A percentile compares a stretch with the other conserved stretches of the same genome.
Evolutionary conservation across 2,797 vertebrate genomes (phyloP).

Genomic region (Phrynocephalus vlangalii): DNA sequence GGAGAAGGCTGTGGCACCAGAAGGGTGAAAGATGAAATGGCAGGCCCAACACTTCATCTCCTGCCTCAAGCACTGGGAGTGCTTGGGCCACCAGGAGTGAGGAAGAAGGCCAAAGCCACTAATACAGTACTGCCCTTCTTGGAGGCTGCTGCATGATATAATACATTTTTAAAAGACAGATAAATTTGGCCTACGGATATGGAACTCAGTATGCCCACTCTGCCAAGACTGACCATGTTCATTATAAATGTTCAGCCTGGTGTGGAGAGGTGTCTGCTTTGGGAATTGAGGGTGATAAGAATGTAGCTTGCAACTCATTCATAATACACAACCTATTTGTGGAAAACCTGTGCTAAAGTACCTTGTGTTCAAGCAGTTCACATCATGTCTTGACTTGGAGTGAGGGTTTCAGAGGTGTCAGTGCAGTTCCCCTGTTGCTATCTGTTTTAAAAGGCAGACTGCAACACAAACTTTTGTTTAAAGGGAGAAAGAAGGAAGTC

Average conservation of each 20-base stretch:
- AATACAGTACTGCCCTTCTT: no score
- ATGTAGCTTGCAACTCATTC: neutral
- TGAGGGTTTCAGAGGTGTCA: neutral
- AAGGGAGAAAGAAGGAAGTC: no score
- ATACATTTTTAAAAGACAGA: neutral
- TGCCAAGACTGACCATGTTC: conserved; percentile 26
- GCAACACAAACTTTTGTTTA: neutral
- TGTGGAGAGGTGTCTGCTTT: neutral
- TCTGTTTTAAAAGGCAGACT: neutral
- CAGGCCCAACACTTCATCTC: no score
- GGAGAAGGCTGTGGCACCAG: neutral
- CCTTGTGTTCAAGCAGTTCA: no score
- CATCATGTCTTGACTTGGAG: no score
- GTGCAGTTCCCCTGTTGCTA: neutral
- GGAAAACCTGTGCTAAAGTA: no score
- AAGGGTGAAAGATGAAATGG: no score
- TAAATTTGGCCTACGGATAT: conserved; percentile 14
- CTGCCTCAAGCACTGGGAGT: no score
- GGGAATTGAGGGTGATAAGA: neutral
- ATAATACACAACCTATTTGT: no score
- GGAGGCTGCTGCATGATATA: neutral
- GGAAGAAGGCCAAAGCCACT: no score
- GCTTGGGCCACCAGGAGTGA: no score
- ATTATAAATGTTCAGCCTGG: conserved; percentile 14
- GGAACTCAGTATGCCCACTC: conserved; percentile 34